Evolutionary conservation across 2,113 vertebrate genomes (phyloP).

Genomic region (Strix aluco): DNA sequence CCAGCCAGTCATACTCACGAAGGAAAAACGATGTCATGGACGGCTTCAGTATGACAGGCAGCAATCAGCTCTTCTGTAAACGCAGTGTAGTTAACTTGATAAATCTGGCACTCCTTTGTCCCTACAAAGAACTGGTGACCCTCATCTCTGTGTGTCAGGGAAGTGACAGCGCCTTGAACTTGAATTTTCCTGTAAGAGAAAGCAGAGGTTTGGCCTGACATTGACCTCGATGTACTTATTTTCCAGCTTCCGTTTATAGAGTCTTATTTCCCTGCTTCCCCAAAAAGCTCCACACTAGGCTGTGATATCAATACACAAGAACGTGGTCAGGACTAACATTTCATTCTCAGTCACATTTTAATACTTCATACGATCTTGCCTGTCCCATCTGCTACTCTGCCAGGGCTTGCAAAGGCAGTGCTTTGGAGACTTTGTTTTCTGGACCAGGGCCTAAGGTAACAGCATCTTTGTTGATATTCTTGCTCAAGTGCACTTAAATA

Average conservation of each 20-base stretch:
- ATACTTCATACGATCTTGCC: background rate
- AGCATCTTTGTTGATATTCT: background rate
- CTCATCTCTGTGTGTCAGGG: slow-evolving; percentile 79
- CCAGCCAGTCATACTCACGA: slow-evolving; percentile 74
- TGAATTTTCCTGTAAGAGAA: slow-evolving; percentile 76
- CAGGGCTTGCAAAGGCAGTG: background rate
- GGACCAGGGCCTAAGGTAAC: background rate
- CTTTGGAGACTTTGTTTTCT: background rate
- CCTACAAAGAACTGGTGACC: slow-evolving; percentile 85
- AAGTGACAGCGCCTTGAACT: slow-evolving; percentile 84
- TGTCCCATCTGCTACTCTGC: background rate
- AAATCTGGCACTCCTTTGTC: slow-evolving; percentile 83
- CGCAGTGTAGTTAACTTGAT: slow-evolving; percentile 71
- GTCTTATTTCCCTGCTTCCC: background rate
- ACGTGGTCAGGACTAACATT: background rate
- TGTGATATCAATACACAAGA: background rate
- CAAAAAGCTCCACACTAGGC: background rate
- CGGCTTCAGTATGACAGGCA: slow-evolving; percentile 78
- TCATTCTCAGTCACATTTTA: background rate
- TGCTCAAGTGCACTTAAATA: background rate
- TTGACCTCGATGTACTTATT: background rate
- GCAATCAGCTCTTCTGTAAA: slow-evolving; percentile 84
- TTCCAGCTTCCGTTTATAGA: background rate
- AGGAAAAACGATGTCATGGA: slow-evolving; percentile 80
- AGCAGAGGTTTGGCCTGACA: background rate